Evolutionary conservation across 1,140 invertebrate genomes (phyloP).

Genomic region (Drosophila erecta): DNA sequence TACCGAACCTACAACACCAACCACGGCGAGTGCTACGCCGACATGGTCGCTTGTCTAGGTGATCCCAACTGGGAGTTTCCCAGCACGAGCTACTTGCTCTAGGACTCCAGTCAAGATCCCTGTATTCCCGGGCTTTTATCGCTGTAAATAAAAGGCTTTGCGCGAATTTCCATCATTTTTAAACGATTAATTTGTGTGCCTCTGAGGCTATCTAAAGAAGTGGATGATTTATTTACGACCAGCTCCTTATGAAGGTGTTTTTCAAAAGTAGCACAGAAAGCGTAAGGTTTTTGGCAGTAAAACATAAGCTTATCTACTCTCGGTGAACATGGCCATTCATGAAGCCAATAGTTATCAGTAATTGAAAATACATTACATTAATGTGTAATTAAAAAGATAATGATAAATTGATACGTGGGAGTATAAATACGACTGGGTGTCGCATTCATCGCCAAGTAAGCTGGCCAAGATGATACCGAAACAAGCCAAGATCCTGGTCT

Average conservation of each 20-base stretch:
- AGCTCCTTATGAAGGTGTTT: neutral
- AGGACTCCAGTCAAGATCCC: neutral
- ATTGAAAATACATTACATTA: neutral
- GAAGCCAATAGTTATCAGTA: slow-evolving; percentile 1
- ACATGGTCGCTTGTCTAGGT: neutral
- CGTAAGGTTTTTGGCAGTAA: neutral
- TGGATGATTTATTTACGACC: neutral
- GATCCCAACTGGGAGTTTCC: slow-evolving; percentile 18
- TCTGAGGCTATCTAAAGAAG: too few relatives aligned
- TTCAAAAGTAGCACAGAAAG: neutral
- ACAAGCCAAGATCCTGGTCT: slow-evolving; percentile 2
- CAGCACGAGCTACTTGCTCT: neutral
- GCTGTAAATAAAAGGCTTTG: neutral
- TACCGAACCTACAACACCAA: slow-evolving; percentile 4
- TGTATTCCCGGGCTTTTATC: too few relatives aligned
- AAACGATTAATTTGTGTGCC: too few relatives aligned
- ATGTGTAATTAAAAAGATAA: slow-evolving; percentile 35
- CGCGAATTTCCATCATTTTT: too few relatives aligned
- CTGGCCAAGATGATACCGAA: slow-evolving; percentile 12
- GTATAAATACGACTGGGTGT: slow-evolving; percentile 14
- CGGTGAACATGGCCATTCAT: neutral
- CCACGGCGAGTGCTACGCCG: slow-evolving; percentile 1
- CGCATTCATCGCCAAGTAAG: slow-evolving; percentile 1
- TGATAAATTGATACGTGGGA: neutral
- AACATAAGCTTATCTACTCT: neutral